Evolutionary conservation across 2,797 vertebrate species (phyloP).

Genomic region (Peromyscus nudipes): DNA sequence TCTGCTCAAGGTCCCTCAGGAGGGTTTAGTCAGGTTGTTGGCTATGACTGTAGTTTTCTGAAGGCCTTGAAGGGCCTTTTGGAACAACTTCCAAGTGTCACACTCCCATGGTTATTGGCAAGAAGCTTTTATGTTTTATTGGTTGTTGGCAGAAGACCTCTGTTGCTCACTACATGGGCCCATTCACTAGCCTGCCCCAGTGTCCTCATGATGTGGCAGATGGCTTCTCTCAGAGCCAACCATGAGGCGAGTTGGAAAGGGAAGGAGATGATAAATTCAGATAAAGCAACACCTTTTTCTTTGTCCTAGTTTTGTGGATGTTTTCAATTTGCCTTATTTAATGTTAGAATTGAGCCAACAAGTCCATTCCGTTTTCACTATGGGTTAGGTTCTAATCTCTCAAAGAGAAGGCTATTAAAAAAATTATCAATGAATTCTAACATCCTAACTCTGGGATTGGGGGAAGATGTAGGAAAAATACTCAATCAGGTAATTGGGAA

Average conservation of each 20-base stretch:
- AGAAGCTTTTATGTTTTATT: not conserved
- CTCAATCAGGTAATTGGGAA: fast-evolving
- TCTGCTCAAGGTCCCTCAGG: not conserved
- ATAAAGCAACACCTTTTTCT: not conserved
- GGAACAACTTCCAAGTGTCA: not conserved
- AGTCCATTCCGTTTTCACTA: not conserved
- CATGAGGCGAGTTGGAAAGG: not conserved
- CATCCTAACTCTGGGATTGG: not conserved
- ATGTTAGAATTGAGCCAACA: not conserved
- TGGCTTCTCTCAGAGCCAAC: not conserved
- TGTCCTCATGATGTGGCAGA: not conserved
- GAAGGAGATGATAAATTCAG: not conserved
- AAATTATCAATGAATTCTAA: not conserved
- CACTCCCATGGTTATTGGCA: not conserved
- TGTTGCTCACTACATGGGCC: not conserved
- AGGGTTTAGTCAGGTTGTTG: not conserved
- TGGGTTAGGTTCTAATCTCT: not conserved
- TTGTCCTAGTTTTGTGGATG: not conserved
- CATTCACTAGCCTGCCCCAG: not conserved
- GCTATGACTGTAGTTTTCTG: not conserved
- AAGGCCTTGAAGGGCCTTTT: not conserved
- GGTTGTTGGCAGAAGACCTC: not conserved
- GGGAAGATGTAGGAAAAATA: not conserved
- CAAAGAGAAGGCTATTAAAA: not conserved
- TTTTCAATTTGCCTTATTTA: constrained; percentile 24